Evolutionary conservation across 2,888 invertebrate genomes (phyloP), one percentile per base, ranked within the genome.

Genomic region (Stenurella melanura): DNA sequence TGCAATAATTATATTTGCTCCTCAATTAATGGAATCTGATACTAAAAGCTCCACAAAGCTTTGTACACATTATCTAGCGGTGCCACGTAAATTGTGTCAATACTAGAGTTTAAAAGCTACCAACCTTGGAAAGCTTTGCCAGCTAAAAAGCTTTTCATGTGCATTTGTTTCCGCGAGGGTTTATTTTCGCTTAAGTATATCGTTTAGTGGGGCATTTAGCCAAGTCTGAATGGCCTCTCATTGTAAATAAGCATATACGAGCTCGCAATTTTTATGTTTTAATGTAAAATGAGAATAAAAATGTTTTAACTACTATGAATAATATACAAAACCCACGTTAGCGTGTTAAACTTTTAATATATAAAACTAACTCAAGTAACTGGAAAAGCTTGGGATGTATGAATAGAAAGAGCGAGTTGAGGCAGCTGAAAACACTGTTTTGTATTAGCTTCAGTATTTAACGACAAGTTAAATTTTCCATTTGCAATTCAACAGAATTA

Each of bases 131-230:
- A 42, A 64, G 19, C 64, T 64, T 64, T 64, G 64, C 64, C 64
- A 64, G 42, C 42, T 64, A 42, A 64, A 61, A 64, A 64, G 64
- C 64, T 64, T 64, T 64, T 64, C 30, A 42, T 42, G 64, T 64
- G 64, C 42, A 64, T 64, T 19, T 64, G 42, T 64, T 64, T 15
- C 19, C 42, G 64, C 12, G n/a, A 18, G 21, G 19, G 42, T 50
- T 64, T 61, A 42, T 64, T 64, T 64, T 19, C 11, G 38, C 21
- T 7, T 11, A 34, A 30, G 34, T 30, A 30, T 63, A 63, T 30
- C 34, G 61, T 7, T 64, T 42, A 64, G 19, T 42, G 64, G 17
- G 64, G 42, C 19, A 42, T 42, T 42, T 42, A 19, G 19, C 12
- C 64, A 64, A 50, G 50, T 50, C 7, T 50, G n/a, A n/a, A n/a